Base-by-base conservation (phyloP, 2,888 invertebrate species). In the Xanthorhoe designata region DNA sequence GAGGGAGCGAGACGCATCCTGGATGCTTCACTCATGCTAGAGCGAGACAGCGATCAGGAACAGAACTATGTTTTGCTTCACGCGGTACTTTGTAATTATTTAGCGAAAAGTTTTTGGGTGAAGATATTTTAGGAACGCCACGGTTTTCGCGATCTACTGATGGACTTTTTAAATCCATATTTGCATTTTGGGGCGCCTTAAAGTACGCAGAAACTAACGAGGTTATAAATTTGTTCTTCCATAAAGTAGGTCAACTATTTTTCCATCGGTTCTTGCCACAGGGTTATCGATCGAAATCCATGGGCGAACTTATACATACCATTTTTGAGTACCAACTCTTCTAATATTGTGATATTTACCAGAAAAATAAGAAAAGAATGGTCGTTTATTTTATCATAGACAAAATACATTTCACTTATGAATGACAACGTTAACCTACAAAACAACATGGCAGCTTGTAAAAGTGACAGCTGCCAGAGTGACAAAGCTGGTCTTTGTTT, bases 1-100 rank as follows among this genome's bases (percentile, higher is more conserved):
- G 70, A 50, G 56, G 35, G 64, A 70, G 47, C 45, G 67, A 54
- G 70, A 70, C 54, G 29, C 18, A 19, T n/a, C n/a, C n/a, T 49
- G 2, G 15, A 50, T 13, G 2, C 18, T 17, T 29, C 47, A 32
- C 24, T 29, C 47, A 19, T 3, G 64, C 18, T 38, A 54, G 42
- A 62, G 65, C 9, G 55, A 35, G 62, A 61, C 9, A 42, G 50
- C 24, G 13, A 6, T 55, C 5, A 9, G n/a, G 13, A 6, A 50
- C 5, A n/a, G 19, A 64, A 54, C 17, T 54, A 64, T 64, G 57
- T 68, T 58, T 68, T 50, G 57, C 57, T 50, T 42, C 51, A 58
- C 32, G 57, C 57, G 19, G 24, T n/a, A 52, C 56, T 52, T 60
- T 56, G 56, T 60, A 55, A 59, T 66, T 62, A 62, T 63, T 18